Base-by-base conservation (phyloP, 2,888 invertebrate genomes). In the Altica lythri region DNA sequence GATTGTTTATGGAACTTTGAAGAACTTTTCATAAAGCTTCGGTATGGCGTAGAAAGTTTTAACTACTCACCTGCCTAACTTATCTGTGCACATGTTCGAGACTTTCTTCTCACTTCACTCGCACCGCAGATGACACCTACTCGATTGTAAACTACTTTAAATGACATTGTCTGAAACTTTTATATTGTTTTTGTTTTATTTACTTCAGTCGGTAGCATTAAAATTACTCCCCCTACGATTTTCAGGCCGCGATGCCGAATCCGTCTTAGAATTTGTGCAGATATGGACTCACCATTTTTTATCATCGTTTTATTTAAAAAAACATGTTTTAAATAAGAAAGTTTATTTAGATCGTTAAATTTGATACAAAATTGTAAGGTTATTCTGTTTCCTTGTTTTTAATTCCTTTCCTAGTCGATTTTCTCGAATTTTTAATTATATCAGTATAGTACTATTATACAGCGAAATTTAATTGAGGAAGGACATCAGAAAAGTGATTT, bases 181-280 rank as follows among this genome's bases (percentile, higher is more conserved):
- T 57, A 57, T 64, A 61, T 62, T 64, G 62, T 67, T 66, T 67
- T 68, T 66, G 68, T 67, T 67, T 66, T 66, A 64, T 62, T 60
- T 57, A 46, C 43, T n/a, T 38, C 17, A 44, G 51, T 47, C 51
- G 58, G 57, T 53, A 45, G 51, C 54, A 57, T 61, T 59, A 60
- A 61, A 60, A 64, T 61, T 57, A 57, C 59, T 59, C 66, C 68
- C 68, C 69, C 68, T 29, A 68, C 67, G 66, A 62, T 52, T 57
- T 44, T 45, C 49, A 52, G 42, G 17, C 44, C 44, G 38, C 19
- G 27, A 32, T 53, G 13, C 16, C 10, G 10, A 34, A 34, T 10
- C 9, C 10, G 35, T 30, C 29, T 46, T 40, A 37, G 27, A 32
- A 32, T 25, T 25, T 19, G 14, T 30, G 1, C 40, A 49, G 49